A percentile compares a stretch with the other conserved stretches of the same genome.
Evolutionary conservation across 1,140 invertebrate genomes (phyloP).

Genomic region (Pemphigus obesinymphae): DNA sequence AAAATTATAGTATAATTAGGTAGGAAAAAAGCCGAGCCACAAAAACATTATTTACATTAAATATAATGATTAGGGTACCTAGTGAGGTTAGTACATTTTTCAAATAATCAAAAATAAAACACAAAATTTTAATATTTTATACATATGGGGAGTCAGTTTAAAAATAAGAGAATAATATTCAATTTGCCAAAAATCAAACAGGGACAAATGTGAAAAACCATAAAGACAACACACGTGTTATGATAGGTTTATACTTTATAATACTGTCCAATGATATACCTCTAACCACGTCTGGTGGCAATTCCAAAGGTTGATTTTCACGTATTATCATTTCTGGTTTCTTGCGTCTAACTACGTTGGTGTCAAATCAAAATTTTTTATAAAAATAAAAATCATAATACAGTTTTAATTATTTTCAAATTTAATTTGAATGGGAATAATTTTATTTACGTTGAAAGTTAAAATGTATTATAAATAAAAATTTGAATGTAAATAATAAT

Average conservation of each 20-base stretch:
- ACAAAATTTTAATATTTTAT: neutral
- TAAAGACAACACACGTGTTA: conserved; percentile 4
- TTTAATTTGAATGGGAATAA: neutral
- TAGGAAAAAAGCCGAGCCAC: neutral
- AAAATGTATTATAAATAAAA: neutral
- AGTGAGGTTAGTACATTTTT: neutral
- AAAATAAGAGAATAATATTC: conserved; percentile 2
- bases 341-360: conserved; percentile 58
- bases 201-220: conserved; percentile 11
- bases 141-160: neutral
- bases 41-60: neutral
- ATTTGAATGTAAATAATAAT: neutral
- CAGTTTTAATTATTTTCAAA: conserved; percentile 6
- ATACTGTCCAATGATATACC: conserved; percentile 56
- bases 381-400: conserved; percentile 14
- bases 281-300: conserved; percentile 86
- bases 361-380: conserved; percentile 3
- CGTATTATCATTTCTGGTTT: conserved; percentile 86
- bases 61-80: neutral
- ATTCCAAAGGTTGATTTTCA: conserved; percentile 80
- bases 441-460: neutral
- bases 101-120: neutral
- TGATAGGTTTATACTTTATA: conserved; percentile 6
- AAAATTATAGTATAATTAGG: neutral
- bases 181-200: conserved; percentile 12